Base-by-base conservation (phyloP, 2,888 invertebrate species). In the Thalpophila matura region DNA sequence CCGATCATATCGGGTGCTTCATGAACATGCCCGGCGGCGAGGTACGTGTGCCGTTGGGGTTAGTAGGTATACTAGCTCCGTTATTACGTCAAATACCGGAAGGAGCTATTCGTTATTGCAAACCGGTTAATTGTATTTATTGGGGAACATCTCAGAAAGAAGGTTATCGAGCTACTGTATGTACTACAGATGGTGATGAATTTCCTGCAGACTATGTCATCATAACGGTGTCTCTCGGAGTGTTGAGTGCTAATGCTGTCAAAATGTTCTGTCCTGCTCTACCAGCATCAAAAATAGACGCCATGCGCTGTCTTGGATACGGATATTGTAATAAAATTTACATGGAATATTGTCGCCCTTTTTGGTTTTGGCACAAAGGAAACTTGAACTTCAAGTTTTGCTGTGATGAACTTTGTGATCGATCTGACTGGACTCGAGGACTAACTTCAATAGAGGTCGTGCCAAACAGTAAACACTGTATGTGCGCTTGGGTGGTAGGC, bases 271-370 rank as follows among this genome's bases (percentile, higher is more conserved):
- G 96, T 74, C 98, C 98, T 0, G 91, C 95, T 1, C 87, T 98
- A 42, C 97, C 98, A 0, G 86, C 95, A 1, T 95, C 95, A 4
- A 98, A 98, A 91, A 92, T 96, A 33, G 96, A 96, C 72, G 97
- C 97, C 0, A 97, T 98, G 79, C 92, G 93, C 29, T 94, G 95
- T 77, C 87, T 97, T 29, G 97, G 97, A 4, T 97, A 95, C 79
- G 98, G 98, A 0, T 95, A 95, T 78, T 97, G 97, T 9, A 96
- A 97, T 80, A 98, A 97, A 91, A 96, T 98, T 33, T 98, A 97
- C 82, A 87, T 98, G 38, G 97, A 97, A 79, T 98, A 97, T 83
- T 95, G 96, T 38, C 94, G 96, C 16, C 97, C 97, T 0, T 97
- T 98, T 77, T 97, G 97, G 96, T 95, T 95, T 6, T 97, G 97